These are phyloP conservation scores for Lycocerus yunnanus DNA, from an alignment of 2,888 invertebrate genomes.

Conservation along the genomic window DNA sequence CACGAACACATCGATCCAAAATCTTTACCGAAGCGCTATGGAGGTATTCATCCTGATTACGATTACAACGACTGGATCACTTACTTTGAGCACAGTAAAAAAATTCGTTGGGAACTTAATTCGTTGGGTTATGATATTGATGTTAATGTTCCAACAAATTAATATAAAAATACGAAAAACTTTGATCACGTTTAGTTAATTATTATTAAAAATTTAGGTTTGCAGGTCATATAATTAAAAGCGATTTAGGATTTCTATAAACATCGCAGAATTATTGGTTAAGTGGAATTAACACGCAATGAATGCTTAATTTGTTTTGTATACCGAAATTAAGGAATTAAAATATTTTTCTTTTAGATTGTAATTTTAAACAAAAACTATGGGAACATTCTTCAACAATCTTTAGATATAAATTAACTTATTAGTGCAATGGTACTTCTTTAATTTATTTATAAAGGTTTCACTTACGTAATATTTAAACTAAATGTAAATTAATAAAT, in stretches of 20 bases:
- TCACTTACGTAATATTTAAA: too few relatives aligned
- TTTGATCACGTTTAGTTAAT: not conserved
- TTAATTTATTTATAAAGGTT: not conserved
- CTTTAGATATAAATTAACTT: not conserved
- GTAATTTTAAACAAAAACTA: not conserved
- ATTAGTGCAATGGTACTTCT: not conserved
- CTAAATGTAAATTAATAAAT: not conserved
- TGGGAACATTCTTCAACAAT: not conserved
- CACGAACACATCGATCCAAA: constrained; percentile 75
- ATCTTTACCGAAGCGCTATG: constrained; percentile 70
- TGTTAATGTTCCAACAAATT: not conserved
- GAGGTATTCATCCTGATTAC: constrained; percentile 70
- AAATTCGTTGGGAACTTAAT: constrained; percentile 66
- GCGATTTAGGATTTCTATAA: not conserved
- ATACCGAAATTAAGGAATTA: not conserved
- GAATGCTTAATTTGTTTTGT: not conserved
- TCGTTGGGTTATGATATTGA: constrained; percentile 57
- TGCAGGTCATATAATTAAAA: not conserved
- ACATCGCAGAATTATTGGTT: not conserved
- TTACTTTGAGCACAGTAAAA: constrained; percentile 61
- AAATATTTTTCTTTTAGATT: not conserved
- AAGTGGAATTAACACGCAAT: not conserved
- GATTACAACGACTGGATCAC: constrained; percentile 77
- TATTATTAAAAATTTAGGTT: not conserved
- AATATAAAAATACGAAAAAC: not conserved